These are phyloP conservation scores for Aleiodes sp. DNA, from an alignment of 1,140 invertebrate species.

Conservation along the genomic window DNA sequence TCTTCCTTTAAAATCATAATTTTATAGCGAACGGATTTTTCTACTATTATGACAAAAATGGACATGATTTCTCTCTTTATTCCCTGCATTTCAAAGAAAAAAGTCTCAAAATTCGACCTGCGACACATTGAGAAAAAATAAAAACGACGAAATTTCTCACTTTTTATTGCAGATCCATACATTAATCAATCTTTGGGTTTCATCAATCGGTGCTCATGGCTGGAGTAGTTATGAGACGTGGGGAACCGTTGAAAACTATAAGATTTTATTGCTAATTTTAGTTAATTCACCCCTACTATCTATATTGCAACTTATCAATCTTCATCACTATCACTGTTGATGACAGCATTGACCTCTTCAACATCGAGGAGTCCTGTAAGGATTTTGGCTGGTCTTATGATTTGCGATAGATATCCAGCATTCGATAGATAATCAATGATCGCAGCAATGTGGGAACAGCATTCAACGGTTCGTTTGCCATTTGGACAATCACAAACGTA, in stretches of 20 bases:
- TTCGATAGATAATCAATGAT: conserved; percentile 35
- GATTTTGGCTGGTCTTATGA: not conserved
- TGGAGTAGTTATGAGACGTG: too few relatives aligned
- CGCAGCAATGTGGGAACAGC: conserved; percentile 35
- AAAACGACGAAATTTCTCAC: not conserved
- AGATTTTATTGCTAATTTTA: not conserved
- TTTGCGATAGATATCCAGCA: conserved; percentile 27
- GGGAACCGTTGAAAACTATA: too few relatives aligned
- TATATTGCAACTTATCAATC: conserved; percentile 2
- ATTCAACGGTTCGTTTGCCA: conserved; percentile 33
- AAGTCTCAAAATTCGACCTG: not conserved
- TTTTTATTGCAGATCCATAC: not conserved
- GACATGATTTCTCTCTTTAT: not conserved
- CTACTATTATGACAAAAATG: not conserved
- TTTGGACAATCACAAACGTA: conserved; percentile 39
- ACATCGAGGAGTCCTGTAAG: conserved; percentile 5
- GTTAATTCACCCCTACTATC: not conserved
- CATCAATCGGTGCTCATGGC: too few relatives aligned
- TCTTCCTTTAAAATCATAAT: not conserved
- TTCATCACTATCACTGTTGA: conserved; percentile 29
- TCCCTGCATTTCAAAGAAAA: not conserved
- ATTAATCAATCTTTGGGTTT: not conserved
- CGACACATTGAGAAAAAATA: not conserved
- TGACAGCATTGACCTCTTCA: not conserved
- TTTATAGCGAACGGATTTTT: not conserved